These are phyloP conservation scores for Dinothrombium tinctorium DNA, from an alignment of 1,140 invertebrate genomes.

Conservation along the genomic window DNA sequence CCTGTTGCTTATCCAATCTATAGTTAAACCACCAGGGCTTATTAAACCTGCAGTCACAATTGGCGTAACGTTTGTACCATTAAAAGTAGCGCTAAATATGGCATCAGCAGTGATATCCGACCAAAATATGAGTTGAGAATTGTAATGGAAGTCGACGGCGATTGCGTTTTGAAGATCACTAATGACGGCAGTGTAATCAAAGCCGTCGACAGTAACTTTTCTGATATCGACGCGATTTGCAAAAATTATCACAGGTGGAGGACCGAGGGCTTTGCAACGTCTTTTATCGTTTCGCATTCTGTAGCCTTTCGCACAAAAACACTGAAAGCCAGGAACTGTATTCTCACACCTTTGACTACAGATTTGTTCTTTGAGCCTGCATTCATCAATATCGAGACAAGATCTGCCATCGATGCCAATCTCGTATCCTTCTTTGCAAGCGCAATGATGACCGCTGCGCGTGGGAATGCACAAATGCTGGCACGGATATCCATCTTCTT, in stretches of 20 bases:
- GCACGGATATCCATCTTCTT: conserved; percentile 27
- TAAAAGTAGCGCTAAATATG: not conserved
- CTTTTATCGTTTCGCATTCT: conserved; percentile 37
- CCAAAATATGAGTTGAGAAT: conserved; percentile 56
- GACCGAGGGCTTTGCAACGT: conserved; percentile 44
- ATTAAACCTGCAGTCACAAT: conserved; percentile 39
- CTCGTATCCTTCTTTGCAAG: conserved; percentile 49
- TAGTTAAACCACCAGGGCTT: conserved; percentile 64
- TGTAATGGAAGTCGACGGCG: conserved; percentile 62
- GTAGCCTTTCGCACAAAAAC: conserved; percentile 76
- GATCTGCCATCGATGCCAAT: conserved; percentile 35
- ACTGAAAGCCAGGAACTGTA: conserved; percentile 43
- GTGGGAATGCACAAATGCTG: conserved; percentile 43
- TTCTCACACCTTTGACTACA: conserved; percentile 64
- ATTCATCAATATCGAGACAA: conserved; percentile 19
- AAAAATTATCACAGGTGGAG: conserved; percentile 23
- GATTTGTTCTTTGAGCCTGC: conserved; percentile 19
- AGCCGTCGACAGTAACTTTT: conserved; percentile 44
- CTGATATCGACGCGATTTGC: conserved; percentile 62
- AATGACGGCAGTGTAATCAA: conserved; percentile 35
- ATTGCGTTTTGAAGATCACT: conserved; percentile 37
- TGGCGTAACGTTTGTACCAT: not conserved
- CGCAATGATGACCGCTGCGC: conserved; percentile 34
- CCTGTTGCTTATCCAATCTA: conserved; percentile 91
- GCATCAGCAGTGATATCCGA: conserved; percentile 37